Percentiles rank a stretch among this genome's conserved stretches.
phyloP scores from a whole-genome alignment of 2,113 vertebrate genomes.

The Oryzias curvinotus region DNA sequence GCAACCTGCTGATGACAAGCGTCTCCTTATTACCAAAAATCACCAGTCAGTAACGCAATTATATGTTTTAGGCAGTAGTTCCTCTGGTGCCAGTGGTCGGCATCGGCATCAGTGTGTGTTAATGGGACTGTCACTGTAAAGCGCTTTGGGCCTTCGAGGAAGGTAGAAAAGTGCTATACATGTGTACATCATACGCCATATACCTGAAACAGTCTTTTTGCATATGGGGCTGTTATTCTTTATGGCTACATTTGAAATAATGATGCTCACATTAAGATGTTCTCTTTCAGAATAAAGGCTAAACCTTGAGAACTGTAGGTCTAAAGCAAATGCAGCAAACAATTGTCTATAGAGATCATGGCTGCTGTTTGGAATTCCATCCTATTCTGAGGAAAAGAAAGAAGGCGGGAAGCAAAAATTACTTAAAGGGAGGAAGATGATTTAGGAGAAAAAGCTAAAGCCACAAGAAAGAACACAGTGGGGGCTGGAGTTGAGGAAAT shows the following conservation, averaged over 20 bases:
- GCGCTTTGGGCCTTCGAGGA: too few species aligned
- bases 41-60: not conserved
- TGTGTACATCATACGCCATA: not conserved
- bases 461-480: not conserved
- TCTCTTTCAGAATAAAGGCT: not conserved
- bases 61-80: not conserved
- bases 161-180: too few species aligned
- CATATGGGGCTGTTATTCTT: constrained; percentile 11
- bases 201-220: not conserved
- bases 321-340: constrained; percentile 15
- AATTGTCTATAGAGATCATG: constrained; percentile 18
- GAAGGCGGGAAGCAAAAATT: not conserved
- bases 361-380: constrained; percentile 37
- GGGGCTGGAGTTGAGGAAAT: not conserved
- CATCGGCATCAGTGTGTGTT: too few species aligned
- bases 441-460: not conserved
- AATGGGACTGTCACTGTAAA: too few species aligned
- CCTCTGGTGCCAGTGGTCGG: not conserved
- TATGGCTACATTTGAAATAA: constrained; percentile 9
- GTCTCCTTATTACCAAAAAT: constrained; percentile 24
- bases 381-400: not conserved
- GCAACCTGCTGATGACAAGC: constrained; percentile 50
- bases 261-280: constrained; percentile 21
- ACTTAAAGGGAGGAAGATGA: constrained; percentile 1
- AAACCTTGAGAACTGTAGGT: constrained; percentile 20